Base-by-base conservation (phyloP, 2,888 invertebrate genomes). In the Coelopa pilipes region DNA sequence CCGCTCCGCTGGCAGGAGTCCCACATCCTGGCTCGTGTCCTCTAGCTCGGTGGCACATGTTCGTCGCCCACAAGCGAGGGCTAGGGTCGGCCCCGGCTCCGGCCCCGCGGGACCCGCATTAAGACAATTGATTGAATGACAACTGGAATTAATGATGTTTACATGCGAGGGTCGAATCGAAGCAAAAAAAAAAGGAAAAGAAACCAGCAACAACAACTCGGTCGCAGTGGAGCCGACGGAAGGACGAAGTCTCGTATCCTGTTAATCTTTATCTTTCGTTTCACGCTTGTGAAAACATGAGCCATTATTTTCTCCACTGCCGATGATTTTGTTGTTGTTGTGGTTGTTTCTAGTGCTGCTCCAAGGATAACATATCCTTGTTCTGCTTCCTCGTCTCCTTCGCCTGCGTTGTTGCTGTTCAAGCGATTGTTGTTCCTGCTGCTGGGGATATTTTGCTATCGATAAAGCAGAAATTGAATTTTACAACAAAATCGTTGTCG, bases 381-480 rank as follows among this genome's bases (percentile, higher is more conserved):
- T 53, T 53, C 3, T 53, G 53, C 53, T 53, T 53, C 15, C 10
- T 53, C 0, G 21, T 19, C 7, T 47, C 49, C 0, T 66, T 50
- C 12, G n/a, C 49, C 19, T 24, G n/a, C n/a, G n/a, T 12, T 24
- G 1, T n/a, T 66, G 46, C 12, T 19, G 21, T 66, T 50, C 0
- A 10, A 49, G 5, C 21, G 19, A 17, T 13, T 62, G 21, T 62
- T 57, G 10, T 62, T 62, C 12, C 34, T 62, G 19, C 2, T 19
- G 19, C n/a, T 19, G 15, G 11, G 34, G 34, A 34, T 34, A 34
- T 34, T 34, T 34, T 34, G 50, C 68, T 34, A 57, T 19, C 15
- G 55, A 55, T 69, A 47, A 47, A 46, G 13, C 53, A n/a, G 71
- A 65, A 63, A 65, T 57, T 47, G 53, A 71, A 71, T 71, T 71